These are phyloP conservation scores for Idris sp. DNA, from an alignment of 1,140 invertebrate species.

Conservation along the genomic window DNA sequence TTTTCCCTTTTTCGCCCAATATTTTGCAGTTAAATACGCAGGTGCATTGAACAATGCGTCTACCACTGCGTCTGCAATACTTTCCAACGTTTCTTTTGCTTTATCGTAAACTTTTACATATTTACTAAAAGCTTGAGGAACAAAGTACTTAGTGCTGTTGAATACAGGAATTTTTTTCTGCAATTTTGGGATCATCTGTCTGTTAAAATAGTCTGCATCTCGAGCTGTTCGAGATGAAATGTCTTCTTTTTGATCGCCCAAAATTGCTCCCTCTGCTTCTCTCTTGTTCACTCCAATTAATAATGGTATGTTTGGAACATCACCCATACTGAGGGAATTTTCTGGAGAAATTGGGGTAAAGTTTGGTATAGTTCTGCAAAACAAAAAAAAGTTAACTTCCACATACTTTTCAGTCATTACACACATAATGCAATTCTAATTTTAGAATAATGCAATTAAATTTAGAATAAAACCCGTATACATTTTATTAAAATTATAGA, in stretches of 20 bases:
- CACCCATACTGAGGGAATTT: conserved; percentile 78
- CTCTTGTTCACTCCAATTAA: conserved; percentile 85
- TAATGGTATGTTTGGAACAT: conserved; percentile 81
- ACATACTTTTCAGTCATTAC: no score
- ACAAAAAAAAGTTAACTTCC: no score
- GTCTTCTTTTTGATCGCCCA: conserved; percentile 78
- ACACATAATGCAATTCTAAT: no score
- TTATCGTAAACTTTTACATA: conserved; percentile 61
- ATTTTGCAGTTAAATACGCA: conserved; percentile 82
- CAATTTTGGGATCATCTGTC: conserved; percentile 76
- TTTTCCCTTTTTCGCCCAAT: conserved; percentile 81
- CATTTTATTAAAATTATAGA: not conserved
- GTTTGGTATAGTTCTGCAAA: conserved; percentile 79
- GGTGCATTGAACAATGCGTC: conserved; percentile 87
- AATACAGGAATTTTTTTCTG: conserved; percentile 67
- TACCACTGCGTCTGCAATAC: conserved; percentile 75
- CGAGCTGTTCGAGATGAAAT: conserved; percentile 75
- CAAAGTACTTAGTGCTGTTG: conserved; percentile 60
- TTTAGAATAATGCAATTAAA: no score
- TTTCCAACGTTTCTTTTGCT: conserved; percentile 21
- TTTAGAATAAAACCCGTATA: no score
- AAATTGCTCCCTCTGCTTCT: conserved; percentile 82
- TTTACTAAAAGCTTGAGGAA: conserved; percentile 65
- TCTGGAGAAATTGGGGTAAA: conserved; percentile 80
- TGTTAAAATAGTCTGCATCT: conserved; percentile 80